Conservation (phyloP, 2,113 vertebrate genomes). For the Amphiprion percula region DNA sequence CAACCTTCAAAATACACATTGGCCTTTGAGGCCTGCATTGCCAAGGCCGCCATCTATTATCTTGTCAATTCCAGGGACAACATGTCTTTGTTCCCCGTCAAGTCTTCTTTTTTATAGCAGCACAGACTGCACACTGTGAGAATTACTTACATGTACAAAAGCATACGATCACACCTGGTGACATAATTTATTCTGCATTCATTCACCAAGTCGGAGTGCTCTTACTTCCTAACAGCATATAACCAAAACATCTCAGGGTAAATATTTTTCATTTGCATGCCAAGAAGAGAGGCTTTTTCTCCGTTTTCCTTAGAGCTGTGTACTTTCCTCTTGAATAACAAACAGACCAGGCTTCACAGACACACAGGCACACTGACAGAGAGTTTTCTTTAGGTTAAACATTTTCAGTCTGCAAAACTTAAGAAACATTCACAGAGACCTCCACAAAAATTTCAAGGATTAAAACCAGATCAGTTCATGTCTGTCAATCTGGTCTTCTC, state of each 20-base stretch:
- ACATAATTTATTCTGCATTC: conserved; percentile 17
- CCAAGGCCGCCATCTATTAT: conserved; percentile 22
- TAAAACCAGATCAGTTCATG: background rate
- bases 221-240: conserved; percentile 7
- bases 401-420: background rate
- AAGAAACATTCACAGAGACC: background rate
- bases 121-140: background rate
- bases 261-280: conserved; percentile 25
- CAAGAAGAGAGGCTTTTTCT: conserved; percentile 11
- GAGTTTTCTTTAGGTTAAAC: background rate
- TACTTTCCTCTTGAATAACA: conserved; percentile 30
- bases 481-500: conserved; percentile 18
- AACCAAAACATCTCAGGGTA: conserved; percentile 28
- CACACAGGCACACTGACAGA: background rate
- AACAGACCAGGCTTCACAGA: conserved; percentile 22
- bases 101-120: background rate
- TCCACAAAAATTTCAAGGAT: conserved; percentile 14
- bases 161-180: background rate
- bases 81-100: conserved; percentile 4
- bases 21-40: background rate
- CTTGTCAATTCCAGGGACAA: conserved; percentile 42
- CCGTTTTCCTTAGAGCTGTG: conserved; percentile 13
- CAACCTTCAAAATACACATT: conserved; percentile 1
- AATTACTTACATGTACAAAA: background rate
- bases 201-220: conserved; percentile 14